These are phyloP conservation scores for Rutpela maculata DNA, from an alignment of 2,888 invertebrate genomes.

Conservation along the genomic window DNA sequence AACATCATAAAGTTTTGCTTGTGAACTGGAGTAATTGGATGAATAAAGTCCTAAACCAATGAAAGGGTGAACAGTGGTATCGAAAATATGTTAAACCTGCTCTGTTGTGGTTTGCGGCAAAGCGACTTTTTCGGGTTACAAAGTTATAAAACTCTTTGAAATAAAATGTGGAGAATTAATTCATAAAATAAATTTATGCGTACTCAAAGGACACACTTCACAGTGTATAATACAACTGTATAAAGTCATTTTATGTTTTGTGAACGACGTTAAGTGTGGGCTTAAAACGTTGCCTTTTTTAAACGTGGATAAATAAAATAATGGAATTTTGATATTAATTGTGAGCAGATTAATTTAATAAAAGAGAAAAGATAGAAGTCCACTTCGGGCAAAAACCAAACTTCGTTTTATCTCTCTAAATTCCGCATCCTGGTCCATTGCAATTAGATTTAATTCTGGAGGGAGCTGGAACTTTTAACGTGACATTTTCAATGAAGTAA, in stretches of 20 bases:
- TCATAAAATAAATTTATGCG: slow-evolving; percentile 4
- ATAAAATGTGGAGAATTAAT: slow-evolving; percentile 4
- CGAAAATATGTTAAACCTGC: slow-evolving; percentile 4
- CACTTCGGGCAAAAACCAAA: no score
- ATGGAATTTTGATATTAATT: not conserved
- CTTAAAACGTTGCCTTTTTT: not conserved
- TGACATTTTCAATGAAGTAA: no score
- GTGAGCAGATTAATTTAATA: not conserved
- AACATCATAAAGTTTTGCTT: slow-evolving; percentile 7
- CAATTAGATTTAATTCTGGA: no score
- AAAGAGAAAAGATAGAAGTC: no score
- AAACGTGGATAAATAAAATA: not conserved
- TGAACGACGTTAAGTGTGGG: slow-evolving; percentile 2
- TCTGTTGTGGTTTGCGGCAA: slow-evolving; percentile 7
- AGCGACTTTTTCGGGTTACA: slow-evolving; percentile 4
- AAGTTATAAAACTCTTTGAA: slow-evolving; percentile 7
- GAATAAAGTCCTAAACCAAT: slow-evolving; percentile 3
- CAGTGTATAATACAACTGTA: not conserved
- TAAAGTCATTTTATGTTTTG: slow-evolving; percentile 2
- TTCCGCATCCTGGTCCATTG: no score
- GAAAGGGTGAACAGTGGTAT: slow-evolving; percentile 7
- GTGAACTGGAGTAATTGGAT: slow-evolving; percentile 2
- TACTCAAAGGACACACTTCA: not conserved
- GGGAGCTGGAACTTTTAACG: no score
- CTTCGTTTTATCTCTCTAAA: no score